Percentiles rank a stretch among this genome's conserved stretches.
Evolutionary conservation across 2,888 invertebrate species (phyloP).

Genomic region (Geophilus truncorum): DNA sequence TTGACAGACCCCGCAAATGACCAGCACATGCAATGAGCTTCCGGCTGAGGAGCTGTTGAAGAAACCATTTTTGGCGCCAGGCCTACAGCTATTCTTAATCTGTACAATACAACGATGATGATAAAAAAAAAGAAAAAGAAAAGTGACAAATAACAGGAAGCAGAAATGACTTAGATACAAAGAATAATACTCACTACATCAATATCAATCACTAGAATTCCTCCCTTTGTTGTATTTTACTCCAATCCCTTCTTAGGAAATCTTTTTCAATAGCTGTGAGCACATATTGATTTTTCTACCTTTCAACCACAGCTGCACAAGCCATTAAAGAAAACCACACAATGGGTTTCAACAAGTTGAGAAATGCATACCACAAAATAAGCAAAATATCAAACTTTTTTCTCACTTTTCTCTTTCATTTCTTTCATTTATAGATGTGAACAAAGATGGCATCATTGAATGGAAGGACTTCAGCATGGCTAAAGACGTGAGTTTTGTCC

Average conservation of each 20-base stretch:
- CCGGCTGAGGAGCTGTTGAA: background rate
- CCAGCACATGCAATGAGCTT: background rate
- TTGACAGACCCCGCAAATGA: background rate
- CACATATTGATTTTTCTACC: conserved; percentile 11
- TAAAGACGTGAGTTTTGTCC: conserved; percentile 64
- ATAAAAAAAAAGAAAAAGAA: background rate
- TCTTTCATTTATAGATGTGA: conserved; percentile 67
- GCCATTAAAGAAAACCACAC: conserved; percentile 16
- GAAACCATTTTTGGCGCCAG: background rate
- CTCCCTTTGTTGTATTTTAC: background rate
- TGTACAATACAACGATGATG: background rate
- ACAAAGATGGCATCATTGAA: conserved; percentile 85
- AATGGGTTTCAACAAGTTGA: conserved; percentile 17
- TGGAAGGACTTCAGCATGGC: conserved; percentile 84
- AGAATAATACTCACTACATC: background rate
- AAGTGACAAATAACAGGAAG: background rate
- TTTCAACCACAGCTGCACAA: conserved; percentile 12
- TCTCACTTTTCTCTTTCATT: background rate
- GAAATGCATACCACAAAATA: conserved; percentile 15
- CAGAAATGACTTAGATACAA: background rate
- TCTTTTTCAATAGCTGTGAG: conserved; percentile 1
- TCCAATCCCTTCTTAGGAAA: background rate
- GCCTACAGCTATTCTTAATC: background rate
- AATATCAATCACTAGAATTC: background rate
- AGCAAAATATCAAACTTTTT: background rate